Base-by-base conservation (phyloP, 2,113 vertebrate species). In the Eclectus roratus region DNA sequence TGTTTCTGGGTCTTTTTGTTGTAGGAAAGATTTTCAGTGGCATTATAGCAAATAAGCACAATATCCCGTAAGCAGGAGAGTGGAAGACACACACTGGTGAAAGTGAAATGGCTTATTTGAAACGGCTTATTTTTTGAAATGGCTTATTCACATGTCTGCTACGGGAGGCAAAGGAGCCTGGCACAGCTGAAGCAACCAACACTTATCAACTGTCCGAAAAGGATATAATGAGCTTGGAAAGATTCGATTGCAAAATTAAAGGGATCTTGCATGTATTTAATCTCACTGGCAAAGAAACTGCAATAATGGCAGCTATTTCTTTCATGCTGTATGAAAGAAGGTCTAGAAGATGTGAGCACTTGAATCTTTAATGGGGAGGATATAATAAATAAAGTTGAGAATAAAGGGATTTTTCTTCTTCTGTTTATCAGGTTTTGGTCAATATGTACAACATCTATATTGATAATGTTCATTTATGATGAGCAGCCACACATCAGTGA, bases 191-290 rank as follows among this genome's bases (percentile, higher is more conserved):
- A 95, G 29, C 33, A 83, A 83, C 69, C 55, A 90, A 71, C n/a
- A 68, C 50, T 18, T 27, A 84, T 70, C 70, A 89, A 44, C 41
- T 50, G 10, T 72, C 74, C 87, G 73, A 66, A 80, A 91, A 88
- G 58, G 46, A 82, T 20, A 46, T 66, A 82, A 89, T 0, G 4
- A 93, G 71, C 71, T 70, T 77, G 55, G 73, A 82, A 82, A 91
- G 33, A 86, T 80, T 85, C 80, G 83, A 88, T 8, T 80, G 49
- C 80, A 66, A 80, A 93, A 93, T 47, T 94, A 78, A 87, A 82
- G 46, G 66, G 55, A 77, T 70, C 53, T 50, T 85, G 53, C 63
- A 85, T 23, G n/a, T 58, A 55, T 88, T 82, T 79, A 88, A 88
- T 88, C 65, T 82, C 50, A 65, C 46, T 91, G 74, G 60, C 85